Evolutionary conservation across 2,113 vertebrate genomes (phyloP).

Genomic region (Paramisgurnus dabryanus): DNA sequence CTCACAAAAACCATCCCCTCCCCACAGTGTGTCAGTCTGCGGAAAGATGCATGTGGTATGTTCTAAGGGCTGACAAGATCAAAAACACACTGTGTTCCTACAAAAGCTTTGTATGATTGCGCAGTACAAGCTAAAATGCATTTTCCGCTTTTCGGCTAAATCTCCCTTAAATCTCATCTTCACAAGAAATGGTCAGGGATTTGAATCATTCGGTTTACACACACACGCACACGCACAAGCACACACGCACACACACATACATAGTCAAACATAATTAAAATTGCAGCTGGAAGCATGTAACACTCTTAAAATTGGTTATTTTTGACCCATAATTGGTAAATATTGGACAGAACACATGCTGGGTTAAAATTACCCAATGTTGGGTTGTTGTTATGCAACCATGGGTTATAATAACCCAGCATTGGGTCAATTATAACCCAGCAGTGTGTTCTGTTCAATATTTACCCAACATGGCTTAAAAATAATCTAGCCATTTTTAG

Average conservation of each 20-base stretch:
- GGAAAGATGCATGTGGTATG: constrained; percentile 10
- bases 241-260: neutral
- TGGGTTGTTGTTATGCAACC: no score
- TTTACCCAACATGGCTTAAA: no score
- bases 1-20: neutral
- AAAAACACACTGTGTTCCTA: neutral
- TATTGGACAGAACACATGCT: no score
- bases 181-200: neutral
- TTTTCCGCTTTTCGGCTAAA: neutral
- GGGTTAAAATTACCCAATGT: no score
- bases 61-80: constrained; percentile 7
- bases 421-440: no score
- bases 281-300: no score
- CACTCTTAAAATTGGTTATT: no score
- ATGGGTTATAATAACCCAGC: no score
- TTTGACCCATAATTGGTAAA: no score
- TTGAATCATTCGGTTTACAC: neutral
- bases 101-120: neutral
- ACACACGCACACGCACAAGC: neutral
- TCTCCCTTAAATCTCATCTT: neutral
- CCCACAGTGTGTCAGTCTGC: constrained; percentile 18
- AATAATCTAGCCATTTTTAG: no score
- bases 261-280: neutral
- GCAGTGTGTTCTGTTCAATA: no score
- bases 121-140: neutral